A percentile compares a stretch with the other conserved stretches of the same genome.
These are phyloP conservation scores for Poeciliopsis occidentalis DNA, from an alignment of 2,113 vertebrate species.

Conservation along the genomic window DNA sequence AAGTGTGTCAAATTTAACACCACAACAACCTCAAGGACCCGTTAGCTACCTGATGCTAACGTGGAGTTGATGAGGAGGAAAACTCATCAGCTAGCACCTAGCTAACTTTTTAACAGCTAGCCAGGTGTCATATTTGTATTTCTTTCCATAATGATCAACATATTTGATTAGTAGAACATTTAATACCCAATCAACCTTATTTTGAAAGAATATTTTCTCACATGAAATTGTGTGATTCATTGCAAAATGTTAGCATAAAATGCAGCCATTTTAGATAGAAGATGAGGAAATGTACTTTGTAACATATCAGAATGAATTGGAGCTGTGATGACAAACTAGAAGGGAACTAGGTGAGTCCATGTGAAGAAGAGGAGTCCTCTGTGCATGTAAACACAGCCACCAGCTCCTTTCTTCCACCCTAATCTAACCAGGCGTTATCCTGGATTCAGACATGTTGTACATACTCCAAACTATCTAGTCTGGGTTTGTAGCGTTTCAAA, in stretches of 20 bases:
- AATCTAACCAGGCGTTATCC: conserved; percentile 3
- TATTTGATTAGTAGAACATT: too few relatives aligned
- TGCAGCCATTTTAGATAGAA: neutral
- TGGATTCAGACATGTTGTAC: conserved; percentile 35
- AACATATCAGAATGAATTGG: neutral
- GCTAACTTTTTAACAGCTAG: too few relatives aligned
- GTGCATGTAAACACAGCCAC: conserved; percentile 58
- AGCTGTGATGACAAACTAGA: neutral
- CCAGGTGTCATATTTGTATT: too few relatives aligned
- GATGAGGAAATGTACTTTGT: neutral
- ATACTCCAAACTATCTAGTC: conserved; percentile 38
- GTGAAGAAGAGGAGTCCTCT: conserved; percentile 31
- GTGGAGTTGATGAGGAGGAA: too few relatives aligned
- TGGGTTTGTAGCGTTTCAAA: conserved; percentile 48
- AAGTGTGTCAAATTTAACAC: too few relatives aligned
- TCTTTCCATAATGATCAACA: too few relatives aligned
- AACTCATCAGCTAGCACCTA: too few relatives aligned
- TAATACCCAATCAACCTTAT: too few relatives aligned
- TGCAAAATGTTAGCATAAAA: neutral
- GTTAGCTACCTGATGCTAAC: too few relatives aligned
- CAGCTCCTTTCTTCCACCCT: conserved; percentile 26
- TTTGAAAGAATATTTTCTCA: too few relatives aligned
- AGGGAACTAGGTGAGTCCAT: neutral
- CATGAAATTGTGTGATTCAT: neutral
- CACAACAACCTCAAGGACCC: too few relatives aligned